A percentile compares a stretch with the other conserved stretches of the same genome.
Evolutionary conservation across 1,140 invertebrate genomes (phyloP).

Genomic region (Magallana ariakensis): DNA sequence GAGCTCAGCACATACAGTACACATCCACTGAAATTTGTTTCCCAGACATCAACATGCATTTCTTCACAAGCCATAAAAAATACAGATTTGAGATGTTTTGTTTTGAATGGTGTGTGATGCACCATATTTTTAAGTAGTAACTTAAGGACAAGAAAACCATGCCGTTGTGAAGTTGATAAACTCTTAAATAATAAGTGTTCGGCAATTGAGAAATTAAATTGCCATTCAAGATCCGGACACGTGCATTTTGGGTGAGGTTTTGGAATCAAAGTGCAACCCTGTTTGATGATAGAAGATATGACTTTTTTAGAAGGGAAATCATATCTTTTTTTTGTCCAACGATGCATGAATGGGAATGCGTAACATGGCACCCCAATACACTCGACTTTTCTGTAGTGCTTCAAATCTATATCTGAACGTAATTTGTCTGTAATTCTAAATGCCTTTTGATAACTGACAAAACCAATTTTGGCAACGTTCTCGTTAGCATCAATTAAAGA

Average conservation of each 20-base stretch:
- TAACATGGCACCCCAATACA: not conserved
- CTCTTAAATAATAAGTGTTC: constrained; percentile 40
- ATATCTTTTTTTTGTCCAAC: not conserved
- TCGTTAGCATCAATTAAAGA: not conserved
- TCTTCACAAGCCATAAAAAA: constrained; percentile 45
- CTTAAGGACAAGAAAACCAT: constrained; percentile 50
- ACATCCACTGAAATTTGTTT: constrained; percentile 27
- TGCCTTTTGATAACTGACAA: not conserved
- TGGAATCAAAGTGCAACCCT: not conserved
- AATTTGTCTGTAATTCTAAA: not conserved
- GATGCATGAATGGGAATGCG: not conserved
- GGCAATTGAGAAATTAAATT: constrained; percentile 43
- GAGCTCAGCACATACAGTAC: constrained; percentile 37
- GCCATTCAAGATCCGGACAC: constrained; percentile 42
- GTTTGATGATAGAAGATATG: not conserved
- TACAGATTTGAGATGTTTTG: constrained; percentile 47
- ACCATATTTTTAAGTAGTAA: constrained; percentile 43
- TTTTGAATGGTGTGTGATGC: not conserved
- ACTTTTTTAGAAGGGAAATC: not conserved
- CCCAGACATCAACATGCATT: constrained; percentile 17
- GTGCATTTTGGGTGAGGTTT: constrained; percentile 2
- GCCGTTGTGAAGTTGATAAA: constrained; percentile 41
- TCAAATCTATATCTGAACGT: not conserved
- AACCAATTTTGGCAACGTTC: not conserved
- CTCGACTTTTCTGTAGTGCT: not conserved